Percentiles rank a stretch among this genome's conserved stretches.
Evolutionary conservation across 2,113 vertebrate genomes (phyloP).

Genomic region (Delphinus delphis): DNA sequence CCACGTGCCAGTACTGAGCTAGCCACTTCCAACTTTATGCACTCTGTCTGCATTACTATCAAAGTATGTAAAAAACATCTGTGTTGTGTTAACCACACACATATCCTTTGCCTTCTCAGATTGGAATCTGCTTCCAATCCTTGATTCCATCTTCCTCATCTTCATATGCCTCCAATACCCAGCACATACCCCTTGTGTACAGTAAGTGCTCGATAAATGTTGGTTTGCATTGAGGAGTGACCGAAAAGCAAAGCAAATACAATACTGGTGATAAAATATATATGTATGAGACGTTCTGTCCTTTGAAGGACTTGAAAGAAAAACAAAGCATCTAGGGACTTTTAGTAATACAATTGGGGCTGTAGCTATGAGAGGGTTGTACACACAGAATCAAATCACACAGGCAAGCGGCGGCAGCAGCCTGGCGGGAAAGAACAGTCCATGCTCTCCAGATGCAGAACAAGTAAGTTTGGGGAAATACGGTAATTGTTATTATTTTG

Average conservation of each 20-base stretch:
- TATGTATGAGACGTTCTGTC: background rate
- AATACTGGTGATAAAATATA: slow-evolving; percentile 43
- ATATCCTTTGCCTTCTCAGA: background rate
- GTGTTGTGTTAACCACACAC: background rate
- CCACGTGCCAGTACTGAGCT: background rate
- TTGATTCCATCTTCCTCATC: background rate
- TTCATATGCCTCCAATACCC: background rate
- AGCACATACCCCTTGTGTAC: background rate
- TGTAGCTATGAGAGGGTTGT: slow-evolving; percentile 28
- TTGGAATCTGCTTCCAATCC: background rate
- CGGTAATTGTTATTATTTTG: slow-evolving; percentile 52
- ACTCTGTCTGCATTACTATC: background rate
- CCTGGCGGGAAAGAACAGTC: background rate
- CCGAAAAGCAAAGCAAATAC: slow-evolving; percentile 32
- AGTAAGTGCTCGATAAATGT: slow-evolving; percentile 39
- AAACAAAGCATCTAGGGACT: slow-evolving; percentile 58
- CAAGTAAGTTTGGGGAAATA: slow-evolving; percentile 62
- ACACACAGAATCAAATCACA: slow-evolving; percentile 61
- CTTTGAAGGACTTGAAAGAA: slow-evolving; percentile 45
- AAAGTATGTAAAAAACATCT: background rate
- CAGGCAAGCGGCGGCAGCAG: slow-evolving; percentile 8
- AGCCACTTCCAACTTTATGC: background rate
- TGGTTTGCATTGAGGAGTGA: slow-evolving; percentile 31
- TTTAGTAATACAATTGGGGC: slow-evolving; percentile 42
- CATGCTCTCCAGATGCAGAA: background rate